phyloP scores from a whole-genome alignment of 2,888 invertebrate genomes.

The Volucella zonaria region DNA sequence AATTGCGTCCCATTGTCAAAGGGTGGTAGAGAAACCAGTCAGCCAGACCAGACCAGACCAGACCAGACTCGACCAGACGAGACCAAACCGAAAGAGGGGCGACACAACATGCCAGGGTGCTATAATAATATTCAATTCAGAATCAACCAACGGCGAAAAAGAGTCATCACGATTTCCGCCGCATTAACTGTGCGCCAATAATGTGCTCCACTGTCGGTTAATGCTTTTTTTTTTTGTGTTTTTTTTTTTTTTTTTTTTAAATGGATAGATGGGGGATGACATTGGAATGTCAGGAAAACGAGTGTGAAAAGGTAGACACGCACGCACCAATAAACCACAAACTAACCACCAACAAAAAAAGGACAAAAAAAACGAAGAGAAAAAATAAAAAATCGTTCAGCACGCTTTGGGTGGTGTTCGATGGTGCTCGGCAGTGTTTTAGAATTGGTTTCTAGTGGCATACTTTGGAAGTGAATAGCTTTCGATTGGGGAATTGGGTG shows the following conservation, averaged over 20 bases:
- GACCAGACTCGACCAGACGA: neutral
- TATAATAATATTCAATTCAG: slow-evolving; percentile 67
- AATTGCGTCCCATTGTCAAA: slow-evolving; percentile 58
- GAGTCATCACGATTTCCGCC: slow-evolving; percentile 72
- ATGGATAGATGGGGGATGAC: neutral
- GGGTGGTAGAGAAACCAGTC: neutral
- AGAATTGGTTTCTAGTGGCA: slow-evolving; percentile 57
- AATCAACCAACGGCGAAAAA: slow-evolving; percentile 71
- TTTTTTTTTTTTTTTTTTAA: neutral
- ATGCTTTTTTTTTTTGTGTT: neutral
- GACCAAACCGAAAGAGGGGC: neutral
- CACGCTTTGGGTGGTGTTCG: slow-evolving; percentile 34
- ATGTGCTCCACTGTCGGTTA: slow-evolving; percentile 25
- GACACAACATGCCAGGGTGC: slow-evolving; percentile 10
- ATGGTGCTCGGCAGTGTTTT: slow-evolving; percentile 23
- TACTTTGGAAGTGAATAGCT: slow-evolving; percentile 4
- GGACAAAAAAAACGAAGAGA: slow-evolving; percentile 14
- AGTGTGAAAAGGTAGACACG: slow-evolving; percentile 60
- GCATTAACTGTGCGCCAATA: slow-evolving; percentile 66
- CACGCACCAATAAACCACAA: slow-evolving; percentile 72
- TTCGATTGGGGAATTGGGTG: slow-evolving; percentile 33
- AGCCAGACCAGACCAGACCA: neutral
- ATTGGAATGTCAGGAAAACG: slow-evolving; percentile 20
- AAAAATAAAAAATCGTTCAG: slow-evolving; percentile 32
- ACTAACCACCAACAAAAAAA: slow-evolving; percentile 59